phyloP scores from a whole-genome alignment of 30 jellyfish, hydroid and myxozoan species.

The Catostylus mosaicus region DNA sequence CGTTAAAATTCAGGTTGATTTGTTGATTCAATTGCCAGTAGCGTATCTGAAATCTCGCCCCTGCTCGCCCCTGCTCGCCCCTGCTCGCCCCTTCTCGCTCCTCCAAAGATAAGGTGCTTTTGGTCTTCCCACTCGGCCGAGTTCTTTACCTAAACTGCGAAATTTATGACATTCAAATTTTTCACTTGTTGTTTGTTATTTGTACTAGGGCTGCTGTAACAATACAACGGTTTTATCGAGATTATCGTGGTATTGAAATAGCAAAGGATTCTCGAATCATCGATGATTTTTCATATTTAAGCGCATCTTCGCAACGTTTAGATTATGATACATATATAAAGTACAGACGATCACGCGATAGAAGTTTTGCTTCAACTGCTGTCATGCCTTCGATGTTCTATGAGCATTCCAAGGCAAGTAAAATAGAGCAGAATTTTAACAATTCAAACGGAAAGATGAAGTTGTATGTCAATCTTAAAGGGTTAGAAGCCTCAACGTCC shows the following conservation, averaged over 20 bases:
- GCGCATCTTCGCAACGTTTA: slow-evolving; percentile 43
- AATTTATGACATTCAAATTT: no score
- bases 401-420: background rate
- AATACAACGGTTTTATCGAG: slow-evolving; percentile 78
- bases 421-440: background rate
- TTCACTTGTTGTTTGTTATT: no score
- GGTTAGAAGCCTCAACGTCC: slow-evolving; percentile 53
- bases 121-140: no score
- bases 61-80: no score
- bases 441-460: background rate
- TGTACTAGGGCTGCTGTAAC: slow-evolving; percentile 89
- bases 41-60: no score
- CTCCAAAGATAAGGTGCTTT: no score
- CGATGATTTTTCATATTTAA: slow-evolving; percentile 20
- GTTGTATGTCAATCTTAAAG: slow-evolving; percentile 25
- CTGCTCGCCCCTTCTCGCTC: no score
- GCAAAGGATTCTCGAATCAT: background rate
- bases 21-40: no score
- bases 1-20: no score
- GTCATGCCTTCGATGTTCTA: background rate
- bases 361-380: slow-evolving; percentile 5
- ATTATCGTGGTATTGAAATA: slow-evolving; percentile 46
- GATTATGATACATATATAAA: slow-evolving; percentile 78
- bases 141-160: no score
- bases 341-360: slow-evolving; percentile 46